Percentiles rank a stretch among this genome's conserved stretches.
Evolutionary conservation across 2,797 vertebrate genomes (phyloP).

Genomic region (Enteromius paludinosus): DNA sequence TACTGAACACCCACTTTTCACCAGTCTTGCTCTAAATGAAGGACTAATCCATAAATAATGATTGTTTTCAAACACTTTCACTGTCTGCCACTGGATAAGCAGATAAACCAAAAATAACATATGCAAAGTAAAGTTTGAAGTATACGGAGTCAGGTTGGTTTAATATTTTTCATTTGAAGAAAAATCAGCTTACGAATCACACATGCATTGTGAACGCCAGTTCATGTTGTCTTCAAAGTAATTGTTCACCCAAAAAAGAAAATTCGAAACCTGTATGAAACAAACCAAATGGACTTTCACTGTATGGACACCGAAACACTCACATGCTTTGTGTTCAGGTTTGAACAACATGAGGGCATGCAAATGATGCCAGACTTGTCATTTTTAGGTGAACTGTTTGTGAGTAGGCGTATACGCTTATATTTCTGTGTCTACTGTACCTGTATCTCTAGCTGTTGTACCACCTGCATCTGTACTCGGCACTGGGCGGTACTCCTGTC

Average conservation of each 20-base stretch:
- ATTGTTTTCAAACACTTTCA: background rate
- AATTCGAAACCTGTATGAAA: background rate
- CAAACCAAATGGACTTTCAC: background rate
- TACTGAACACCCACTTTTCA: background rate
- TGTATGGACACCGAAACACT: background rate
- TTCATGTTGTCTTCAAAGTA: background rate
- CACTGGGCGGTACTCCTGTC: constrained; percentile 99
- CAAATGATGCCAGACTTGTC: background rate
- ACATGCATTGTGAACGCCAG: background rate
- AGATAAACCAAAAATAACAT: background rate
- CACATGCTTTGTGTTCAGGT: background rate
- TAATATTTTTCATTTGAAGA: background rate
- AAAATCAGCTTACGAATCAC: background rate
- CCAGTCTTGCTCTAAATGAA: background rate
- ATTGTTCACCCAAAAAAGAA: background rate
- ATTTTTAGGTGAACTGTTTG: background rate
- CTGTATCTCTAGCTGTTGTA: constrained; percentile 98
- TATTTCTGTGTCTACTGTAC: constrained; percentile 67
- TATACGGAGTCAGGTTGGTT: background rate
- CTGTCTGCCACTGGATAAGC: background rate
- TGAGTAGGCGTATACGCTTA: constrained; percentile 29
- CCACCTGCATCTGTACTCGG: constrained; percentile 98
- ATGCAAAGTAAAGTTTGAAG: background rate
- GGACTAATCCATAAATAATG: background rate
- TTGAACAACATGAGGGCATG: background rate